Conservation (phyloP, 53 echinoderm and acorn worm species). For the Paracentrotus lividus region DNA sequence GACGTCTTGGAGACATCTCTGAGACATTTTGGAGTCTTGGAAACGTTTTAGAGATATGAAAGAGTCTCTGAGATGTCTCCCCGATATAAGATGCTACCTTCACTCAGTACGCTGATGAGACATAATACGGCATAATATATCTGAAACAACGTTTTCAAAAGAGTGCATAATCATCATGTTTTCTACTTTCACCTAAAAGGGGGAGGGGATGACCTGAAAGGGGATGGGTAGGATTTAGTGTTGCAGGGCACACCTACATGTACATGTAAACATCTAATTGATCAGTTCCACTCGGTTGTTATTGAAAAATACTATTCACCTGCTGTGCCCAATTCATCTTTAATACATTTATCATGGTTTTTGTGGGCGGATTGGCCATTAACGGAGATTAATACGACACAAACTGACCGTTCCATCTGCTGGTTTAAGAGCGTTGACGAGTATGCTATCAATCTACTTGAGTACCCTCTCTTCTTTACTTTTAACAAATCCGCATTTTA, state of each 20-base stretch:
- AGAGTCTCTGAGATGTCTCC: too few species aligned
- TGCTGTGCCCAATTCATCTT: not conserved
- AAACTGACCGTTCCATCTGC: not conserved
- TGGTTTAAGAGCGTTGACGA: not conserved
- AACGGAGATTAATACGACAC: not conserved
- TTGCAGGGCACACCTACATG: constrained; percentile 50
- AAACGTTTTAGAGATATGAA: too few species aligned
- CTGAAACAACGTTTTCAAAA: too few species aligned
- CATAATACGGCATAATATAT: too few species aligned
- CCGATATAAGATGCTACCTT: too few species aligned
- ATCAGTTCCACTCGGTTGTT: constrained; percentile 39
- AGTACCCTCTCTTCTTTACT: not conserved
- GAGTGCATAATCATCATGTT: too few species aligned
- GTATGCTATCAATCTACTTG: constrained; percentile 17
- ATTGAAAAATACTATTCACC: constrained; percentile 1
- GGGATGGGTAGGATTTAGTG: constrained; percentile 23
- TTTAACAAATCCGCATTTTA: not conserved
- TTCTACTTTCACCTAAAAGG: not conserved
- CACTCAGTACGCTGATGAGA: too few species aligned
- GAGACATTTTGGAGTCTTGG: too few species aligned
- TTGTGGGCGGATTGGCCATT: constrained; percentile 17
- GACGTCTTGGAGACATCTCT: too few species aligned
- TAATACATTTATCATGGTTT: not conserved
- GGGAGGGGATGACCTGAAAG: not conserved
- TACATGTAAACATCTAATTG: constrained; percentile 34